phyloP scores from a whole-genome alignment of 2,888 invertebrate species.

The Halocaridina rubra region DNA sequence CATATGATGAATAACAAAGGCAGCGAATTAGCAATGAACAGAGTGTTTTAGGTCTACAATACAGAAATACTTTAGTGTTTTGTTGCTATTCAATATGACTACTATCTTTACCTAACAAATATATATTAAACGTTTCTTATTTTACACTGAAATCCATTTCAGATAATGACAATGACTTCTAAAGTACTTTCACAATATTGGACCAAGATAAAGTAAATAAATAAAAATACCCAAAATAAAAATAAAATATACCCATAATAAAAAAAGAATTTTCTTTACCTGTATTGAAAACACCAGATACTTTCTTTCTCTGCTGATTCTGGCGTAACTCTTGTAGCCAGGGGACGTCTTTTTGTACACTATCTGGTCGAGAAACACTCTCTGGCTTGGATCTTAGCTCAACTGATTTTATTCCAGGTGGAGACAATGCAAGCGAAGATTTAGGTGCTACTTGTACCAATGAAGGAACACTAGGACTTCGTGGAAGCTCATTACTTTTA shows the following conservation, averaged over 20 bases:
- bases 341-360: conserved; percentile 17
- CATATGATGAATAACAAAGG: too few species aligned
- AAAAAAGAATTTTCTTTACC: conserved; percentile 5
- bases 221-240: not conserved
- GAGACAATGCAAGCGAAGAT: not conserved
- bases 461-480: conserved; percentile 28
- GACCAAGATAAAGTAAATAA: too few species aligned
- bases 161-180: too few species aligned
- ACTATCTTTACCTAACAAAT: too few species aligned
- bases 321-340: conserved; percentile 57
- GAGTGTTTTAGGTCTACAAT: too few species aligned
- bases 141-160: too few species aligned
- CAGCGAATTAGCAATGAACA: too few species aligned
- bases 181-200: too few species aligned
- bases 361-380: not conserved
- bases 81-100: too few species aligned
- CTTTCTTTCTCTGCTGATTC: conserved; percentile 55
- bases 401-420: not conserved
- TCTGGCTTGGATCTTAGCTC: not conserved
- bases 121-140: too few species aligned
- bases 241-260: not conserved
- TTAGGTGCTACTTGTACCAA: not conserved
- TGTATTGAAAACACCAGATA: conserved; percentile 44
- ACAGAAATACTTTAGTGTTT: too few species aligned
- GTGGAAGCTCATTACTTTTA: conserved; percentile 6